These are phyloP conservation scores for Intellagama lesueurii DNA, from an alignment of 2,797 vertebrate genomes.

Conservation along the genomic window DNA sequence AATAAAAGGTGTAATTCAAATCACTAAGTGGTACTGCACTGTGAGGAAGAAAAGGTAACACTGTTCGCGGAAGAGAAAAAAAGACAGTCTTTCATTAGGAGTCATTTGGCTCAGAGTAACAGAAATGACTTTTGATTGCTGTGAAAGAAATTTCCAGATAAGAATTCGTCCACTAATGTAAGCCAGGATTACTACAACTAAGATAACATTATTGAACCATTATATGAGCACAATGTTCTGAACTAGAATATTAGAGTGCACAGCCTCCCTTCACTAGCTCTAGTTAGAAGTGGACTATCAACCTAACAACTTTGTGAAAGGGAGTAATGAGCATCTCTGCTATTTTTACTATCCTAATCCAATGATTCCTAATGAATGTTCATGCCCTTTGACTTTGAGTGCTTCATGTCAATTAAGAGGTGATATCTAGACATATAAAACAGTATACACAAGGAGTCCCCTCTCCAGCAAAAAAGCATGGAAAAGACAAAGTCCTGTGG, in stretches of 20 bases:
- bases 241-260: not conserved
- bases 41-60: constrained; percentile 9
- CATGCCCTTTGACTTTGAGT: not conserved
- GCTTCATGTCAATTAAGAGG: not conserved
- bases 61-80: too few relatives aligned
- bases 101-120: constrained; percentile 1
- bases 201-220: constrained; percentile 2
- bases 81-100: constrained; percentile 16
- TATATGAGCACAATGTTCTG: constrained; percentile 18
- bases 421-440: not conserved
- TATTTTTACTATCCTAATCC: not conserved
- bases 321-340: not conserved
- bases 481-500: not conserved
- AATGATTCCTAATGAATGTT: not conserved
- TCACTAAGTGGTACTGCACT: not conserved
- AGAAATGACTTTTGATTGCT: constrained; percentile 29
- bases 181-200: not conserved
- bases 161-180: not conserved
- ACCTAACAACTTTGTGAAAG: not conserved
- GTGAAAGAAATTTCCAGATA: not conserved
- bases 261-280: not conserved
- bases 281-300: not conserved
- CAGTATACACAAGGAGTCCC: not conserved
- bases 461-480: not conserved
- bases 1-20: constrained; percentile 6